Base-by-base conservation (phyloP, 2,888 invertebrate genomes). In the Operophtera brumata region DNA sequence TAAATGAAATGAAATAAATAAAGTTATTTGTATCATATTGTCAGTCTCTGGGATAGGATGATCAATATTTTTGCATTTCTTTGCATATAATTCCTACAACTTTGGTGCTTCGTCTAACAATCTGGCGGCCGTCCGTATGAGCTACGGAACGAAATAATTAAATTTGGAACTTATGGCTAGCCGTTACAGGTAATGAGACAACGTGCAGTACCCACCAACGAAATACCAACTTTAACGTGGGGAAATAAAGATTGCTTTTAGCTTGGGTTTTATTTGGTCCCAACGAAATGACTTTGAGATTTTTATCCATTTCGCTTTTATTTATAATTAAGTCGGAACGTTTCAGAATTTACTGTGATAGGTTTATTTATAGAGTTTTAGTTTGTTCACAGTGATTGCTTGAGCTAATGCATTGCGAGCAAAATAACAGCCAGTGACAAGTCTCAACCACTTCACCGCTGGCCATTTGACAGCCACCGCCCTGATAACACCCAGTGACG, bases 181-280 rank as follows among this genome's bases (percentile, higher is more conserved):
- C 72, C 77, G 71, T 79, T 77, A 69, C 73, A 71, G 70, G 76
- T 81, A 78, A 78, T 73, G 75, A 72, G 70, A 62, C 65, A 65
- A 60, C 66, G 61, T 49, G 64, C 43, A 40, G 36, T 14, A 34
- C 14, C 42, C 12, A 25, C 26, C 70, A 55, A 36, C 46, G 59
- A 36, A 75, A 64, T 54, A 47, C 57, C 57, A 59, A 62, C 64
- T 59, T 64, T 72, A 66, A 14, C 0, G 0, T n/a, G 1, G 2
- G 39, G 10, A 11, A 20, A 53, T 64, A 66, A 58, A 65, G 60
- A 60, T 45, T 30, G 59, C 42, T 64, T n/a, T 63, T 68, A 9
- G 46, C 43, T 30, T 47, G 14, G 32, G 13, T 48, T 49, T 43
- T 42, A 25, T 55, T 55, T 39, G 50, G 56, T 14, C 44, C 43